Percentiles rank a stretch among this genome's conserved stretches.
These are phyloP conservation scores for Napeogenes inachia DNA, from an alignment of 2,888 invertebrate species.

Conservation along the genomic window DNA sequence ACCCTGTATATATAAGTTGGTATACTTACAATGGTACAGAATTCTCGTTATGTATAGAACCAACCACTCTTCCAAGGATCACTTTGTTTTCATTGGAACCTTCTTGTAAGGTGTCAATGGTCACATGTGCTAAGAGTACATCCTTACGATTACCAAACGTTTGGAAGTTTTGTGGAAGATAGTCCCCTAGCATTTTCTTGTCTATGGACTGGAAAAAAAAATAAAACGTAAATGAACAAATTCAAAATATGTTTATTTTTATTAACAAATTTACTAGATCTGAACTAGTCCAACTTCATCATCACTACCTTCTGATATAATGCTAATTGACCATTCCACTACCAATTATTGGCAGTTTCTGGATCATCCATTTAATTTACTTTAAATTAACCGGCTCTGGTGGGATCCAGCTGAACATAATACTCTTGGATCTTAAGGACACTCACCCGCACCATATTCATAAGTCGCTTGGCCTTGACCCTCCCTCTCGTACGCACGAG, in stretches of 20 bases:
- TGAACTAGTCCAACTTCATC: too few relatives aligned
- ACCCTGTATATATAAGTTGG: too few relatives aligned
- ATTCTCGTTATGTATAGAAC: constrained; percentile 85
- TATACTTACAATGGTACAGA: constrained; percentile 86
- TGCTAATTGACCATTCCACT: too few relatives aligned
- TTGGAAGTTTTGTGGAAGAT: constrained; percentile 60
- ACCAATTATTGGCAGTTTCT: too few relatives aligned
- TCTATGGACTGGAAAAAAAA: constrained; percentile 76
- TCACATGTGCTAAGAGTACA: constrained; percentile 48
- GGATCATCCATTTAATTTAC: too few relatives aligned
- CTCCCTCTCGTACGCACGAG: constrained; percentile 82
- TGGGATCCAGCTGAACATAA: too few relatives aligned
- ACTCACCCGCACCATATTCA: constrained; percentile 79
- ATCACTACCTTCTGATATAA: too few relatives aligned
- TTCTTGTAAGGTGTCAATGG: constrained; percentile 74
- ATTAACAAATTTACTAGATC: too few relatives aligned
- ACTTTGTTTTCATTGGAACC: constrained; percentile 83
- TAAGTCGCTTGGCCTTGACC: constrained; percentile 83
- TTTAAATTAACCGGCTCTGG: too few relatives aligned
- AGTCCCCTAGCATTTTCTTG: constrained; percentile 83
- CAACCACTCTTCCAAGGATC: constrained; percentile 87
- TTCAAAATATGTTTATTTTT: background rate
- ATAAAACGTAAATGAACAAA: background rate
- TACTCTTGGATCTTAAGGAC: too few relatives aligned
- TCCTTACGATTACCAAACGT: constrained; percentile 43